Evolutionary conservation across 2,888 invertebrate genomes (phyloP).

Genomic region (Gibbula magus): DNA sequence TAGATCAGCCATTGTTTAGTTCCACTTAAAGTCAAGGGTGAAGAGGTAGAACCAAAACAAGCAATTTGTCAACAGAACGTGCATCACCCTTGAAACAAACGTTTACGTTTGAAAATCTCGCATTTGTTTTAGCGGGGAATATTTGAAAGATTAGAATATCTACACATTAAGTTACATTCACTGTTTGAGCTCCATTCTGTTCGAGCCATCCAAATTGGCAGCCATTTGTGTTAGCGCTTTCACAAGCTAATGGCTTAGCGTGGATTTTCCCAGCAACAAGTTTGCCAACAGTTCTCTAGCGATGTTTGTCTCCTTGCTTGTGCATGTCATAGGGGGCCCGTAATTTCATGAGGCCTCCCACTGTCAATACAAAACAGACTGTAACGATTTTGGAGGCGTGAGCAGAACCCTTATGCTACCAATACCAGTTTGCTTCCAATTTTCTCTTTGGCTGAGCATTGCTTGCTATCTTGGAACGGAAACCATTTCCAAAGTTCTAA

Average conservation of each 20-base stretch:
- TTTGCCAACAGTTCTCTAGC: background rate
- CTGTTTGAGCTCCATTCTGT: background rate
- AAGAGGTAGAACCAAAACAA: background rate
- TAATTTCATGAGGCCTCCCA: background rate
- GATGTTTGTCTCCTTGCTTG: background rate
- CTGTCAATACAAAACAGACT: slow-evolving; percentile 3
- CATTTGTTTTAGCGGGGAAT: slow-evolving; percentile 4
- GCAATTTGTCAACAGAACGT: background rate
- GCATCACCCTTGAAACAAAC: background rate
- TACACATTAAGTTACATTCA: background rate
- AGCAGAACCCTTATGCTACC: background rate
- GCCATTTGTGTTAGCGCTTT: background rate
- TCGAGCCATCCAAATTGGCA: background rate
- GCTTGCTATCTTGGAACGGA: background rate
- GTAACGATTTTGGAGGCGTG: slow-evolving; percentile 9
- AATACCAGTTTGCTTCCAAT: slow-evolving; percentile 12
- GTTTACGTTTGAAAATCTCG: slow-evolving; percentile 3
- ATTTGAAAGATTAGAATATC: slow-evolving; percentile 15
- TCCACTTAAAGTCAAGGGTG: no score
- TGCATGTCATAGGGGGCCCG: slow-evolving; percentile 11
- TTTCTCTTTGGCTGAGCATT: background rate
- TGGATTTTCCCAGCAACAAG: slow-evolving; percentile 13
- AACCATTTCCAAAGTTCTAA: background rate
- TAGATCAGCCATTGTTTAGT: no score
- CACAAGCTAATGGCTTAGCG: slow-evolving; percentile 5